Conservation (phyloP, 2,888 invertebrate genomes). For the Chironomus tentans region DNA sequence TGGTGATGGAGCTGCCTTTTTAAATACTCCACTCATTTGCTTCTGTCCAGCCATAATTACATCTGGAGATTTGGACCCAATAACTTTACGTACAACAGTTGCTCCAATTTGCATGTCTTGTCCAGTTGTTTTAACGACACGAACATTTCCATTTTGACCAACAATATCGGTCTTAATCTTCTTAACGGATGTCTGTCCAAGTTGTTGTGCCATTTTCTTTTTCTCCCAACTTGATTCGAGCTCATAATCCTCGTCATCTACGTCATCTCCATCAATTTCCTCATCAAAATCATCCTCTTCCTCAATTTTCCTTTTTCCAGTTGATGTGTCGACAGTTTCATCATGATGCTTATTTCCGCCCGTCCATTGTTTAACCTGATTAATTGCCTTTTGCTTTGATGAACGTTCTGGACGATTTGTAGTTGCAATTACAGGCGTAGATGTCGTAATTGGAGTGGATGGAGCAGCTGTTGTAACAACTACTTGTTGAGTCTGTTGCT, state of each 20-base stretch:
- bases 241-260: conserved; percentile 24
- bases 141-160: conserved; percentile 17
- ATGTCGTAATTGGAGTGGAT: neutral
- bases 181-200: conserved; percentile 15
- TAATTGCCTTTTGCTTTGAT: conserved; percentile 73
- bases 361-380: conserved; percentile 79
- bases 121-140: neutral
- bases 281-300: conserved; percentile 46
- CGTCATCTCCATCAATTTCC: conserved; percentile 19
- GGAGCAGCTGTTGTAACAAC: neutral
- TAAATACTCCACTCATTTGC: conserved; percentile 25
- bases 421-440: conserved; percentile 27
- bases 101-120: conserved; percentile 12
- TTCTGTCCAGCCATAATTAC: conserved; percentile 20
- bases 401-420: conserved; percentile 56
- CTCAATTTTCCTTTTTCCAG: conserved; percentile 44
- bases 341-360: conserved; percentile 51
- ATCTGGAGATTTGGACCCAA: conserved; percentile 15
- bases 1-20: neutral
- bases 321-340: conserved; percentile 37
- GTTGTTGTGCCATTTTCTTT: conserved; percentile 23
- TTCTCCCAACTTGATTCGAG: conserved; percentile 22
- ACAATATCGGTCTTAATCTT: neutral
- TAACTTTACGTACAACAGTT: conserved; percentile 22
- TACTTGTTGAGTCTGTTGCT: conserved; percentile 32